A percentile compares a stretch with the other conserved stretches of the same genome.
Evolutionary conservation across 2,113 vertebrate species (phyloP).

Genomic region (Carettochelys insculpta): DNA sequence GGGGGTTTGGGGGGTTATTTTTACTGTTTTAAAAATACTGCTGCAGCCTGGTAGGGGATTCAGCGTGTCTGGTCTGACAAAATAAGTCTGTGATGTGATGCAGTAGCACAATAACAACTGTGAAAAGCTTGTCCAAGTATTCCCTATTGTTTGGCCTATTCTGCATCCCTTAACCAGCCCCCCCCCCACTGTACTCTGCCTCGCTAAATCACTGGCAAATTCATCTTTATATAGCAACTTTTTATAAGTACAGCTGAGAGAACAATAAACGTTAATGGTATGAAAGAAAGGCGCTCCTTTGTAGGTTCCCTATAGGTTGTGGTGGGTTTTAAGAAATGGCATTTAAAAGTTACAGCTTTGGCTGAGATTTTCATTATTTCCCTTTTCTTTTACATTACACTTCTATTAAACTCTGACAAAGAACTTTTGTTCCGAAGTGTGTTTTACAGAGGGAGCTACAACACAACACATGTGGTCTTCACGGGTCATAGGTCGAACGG

Average conservation of each 20-base stretch:
- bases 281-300: slow-evolving; percentile 7
- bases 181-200: neutral
- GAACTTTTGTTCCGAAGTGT: slow-evolving; percentile 81
- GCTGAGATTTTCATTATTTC: slow-evolving; percentile 74
- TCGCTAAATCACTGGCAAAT: neutral
- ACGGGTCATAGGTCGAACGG: slow-evolving; percentile 88
- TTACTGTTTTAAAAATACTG: neutral
- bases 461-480: slow-evolving; percentile 87
- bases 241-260: slow-evolving; percentile 3
- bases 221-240: neutral
- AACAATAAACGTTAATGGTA: slow-evolving; percentile 58
- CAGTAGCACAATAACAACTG: neutral
- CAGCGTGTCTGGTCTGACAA: neutral
- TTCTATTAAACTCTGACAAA: slow-evolving; percentile 70
- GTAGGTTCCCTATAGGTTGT: neutral
- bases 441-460: slow-evolving; percentile 79
- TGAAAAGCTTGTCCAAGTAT: neutral
- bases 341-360: slow-evolving; percentile 73
- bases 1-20: neutral
- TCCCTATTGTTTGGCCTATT: neutral
- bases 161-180: neutral
- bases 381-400: slow-evolving; percentile 58
- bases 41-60: neutral
- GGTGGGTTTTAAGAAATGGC: neutral
- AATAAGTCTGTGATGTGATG: neutral